Conservation (phyloP, 2,888 invertebrate genomes). For the Luffia ferchaultella region DNA sequence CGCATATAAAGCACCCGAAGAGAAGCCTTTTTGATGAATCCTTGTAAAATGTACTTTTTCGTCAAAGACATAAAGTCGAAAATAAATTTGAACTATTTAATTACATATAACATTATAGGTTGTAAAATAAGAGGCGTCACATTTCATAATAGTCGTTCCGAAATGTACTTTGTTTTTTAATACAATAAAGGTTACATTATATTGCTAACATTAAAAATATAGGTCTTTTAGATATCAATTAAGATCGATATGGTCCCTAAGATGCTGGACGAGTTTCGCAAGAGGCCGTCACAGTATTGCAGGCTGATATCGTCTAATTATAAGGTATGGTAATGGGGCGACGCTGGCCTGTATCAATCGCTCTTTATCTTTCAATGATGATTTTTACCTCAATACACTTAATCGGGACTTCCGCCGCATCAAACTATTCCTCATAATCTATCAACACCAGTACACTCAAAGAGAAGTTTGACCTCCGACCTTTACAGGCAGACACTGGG, state of each 20-base stretch:
- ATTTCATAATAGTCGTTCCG: too few relatives aligned
- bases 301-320: constrained; percentile 63
- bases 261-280: constrained; percentile 53
- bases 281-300: constrained; percentile 52
- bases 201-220: constrained; percentile 4
- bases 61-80: too few relatives aligned
- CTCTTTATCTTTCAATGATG: constrained; percentile 11
- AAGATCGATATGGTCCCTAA: constrained; percentile 45
- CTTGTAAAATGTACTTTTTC: too few relatives aligned
- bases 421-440: too few relatives aligned
- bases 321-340: constrained; percentile 44
- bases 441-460: too few relatives aligned
- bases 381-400: neutral
- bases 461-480: too few relatives aligned
- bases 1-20: constrained; percentile 14
- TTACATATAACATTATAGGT: too few relatives aligned
- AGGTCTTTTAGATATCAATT: too few relatives aligned
- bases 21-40: neutral
- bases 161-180: neutral
- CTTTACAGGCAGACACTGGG: too few relatives aligned
- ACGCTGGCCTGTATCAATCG: constrained; percentile 27
- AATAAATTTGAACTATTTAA: too few relatives aligned
- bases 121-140: too few relatives aligned
- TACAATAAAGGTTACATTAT: neutral
- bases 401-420: too few relatives aligned